Evolutionary conservation across 2,888 invertebrate genomes (phyloP).

Genomic region (Pseudococcus viburni): DNA sequence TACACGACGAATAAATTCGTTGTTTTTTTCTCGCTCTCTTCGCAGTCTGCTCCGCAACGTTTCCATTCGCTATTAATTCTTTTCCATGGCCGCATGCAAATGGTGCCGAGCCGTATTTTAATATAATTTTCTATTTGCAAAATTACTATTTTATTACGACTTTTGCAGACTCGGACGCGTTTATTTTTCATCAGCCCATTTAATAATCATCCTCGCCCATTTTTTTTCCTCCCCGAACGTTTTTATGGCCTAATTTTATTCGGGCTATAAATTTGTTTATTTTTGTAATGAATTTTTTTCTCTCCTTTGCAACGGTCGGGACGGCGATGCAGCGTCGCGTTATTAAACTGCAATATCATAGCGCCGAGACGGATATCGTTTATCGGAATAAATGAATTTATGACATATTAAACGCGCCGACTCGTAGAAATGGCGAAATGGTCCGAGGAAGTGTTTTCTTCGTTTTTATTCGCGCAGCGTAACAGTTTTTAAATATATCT

Average conservation of each 20-base stretch:
- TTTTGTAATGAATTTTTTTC: slow-evolving; percentile 50
- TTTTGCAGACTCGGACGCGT: neutral
- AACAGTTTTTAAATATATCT: neutral
- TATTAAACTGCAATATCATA: neutral
- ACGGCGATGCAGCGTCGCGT: neutral
- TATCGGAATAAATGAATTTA: slow-evolving; percentile 25
- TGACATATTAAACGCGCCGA: neutral
- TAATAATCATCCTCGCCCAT: slow-evolving; percentile 21
- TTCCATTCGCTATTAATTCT: slow-evolving; percentile 40
- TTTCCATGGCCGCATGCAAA: slow-evolving; percentile 7
- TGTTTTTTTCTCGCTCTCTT: neutral
- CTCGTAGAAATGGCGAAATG: neutral
- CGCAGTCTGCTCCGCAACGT: neutral
- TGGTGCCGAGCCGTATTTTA: slow-evolving; percentile 13
- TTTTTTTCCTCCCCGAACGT: neutral
- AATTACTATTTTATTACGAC: slow-evolving; percentile 50
- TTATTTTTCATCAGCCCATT: slow-evolving; percentile 52
- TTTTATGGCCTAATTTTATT: slow-evolving; percentile 52
- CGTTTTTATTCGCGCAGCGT: neutral
- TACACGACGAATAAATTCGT: neutral
- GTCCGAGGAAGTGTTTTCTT: neutral
- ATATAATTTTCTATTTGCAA: slow-evolving; percentile 52
- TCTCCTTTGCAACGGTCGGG: neutral
- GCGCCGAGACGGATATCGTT: slow-evolving; percentile 18
- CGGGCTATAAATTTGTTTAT: slow-evolving; percentile 38